These are phyloP conservation scores for Patella caerulea DNA, from an alignment of 2,888 invertebrate species.

Conservation along the genomic window DNA sequence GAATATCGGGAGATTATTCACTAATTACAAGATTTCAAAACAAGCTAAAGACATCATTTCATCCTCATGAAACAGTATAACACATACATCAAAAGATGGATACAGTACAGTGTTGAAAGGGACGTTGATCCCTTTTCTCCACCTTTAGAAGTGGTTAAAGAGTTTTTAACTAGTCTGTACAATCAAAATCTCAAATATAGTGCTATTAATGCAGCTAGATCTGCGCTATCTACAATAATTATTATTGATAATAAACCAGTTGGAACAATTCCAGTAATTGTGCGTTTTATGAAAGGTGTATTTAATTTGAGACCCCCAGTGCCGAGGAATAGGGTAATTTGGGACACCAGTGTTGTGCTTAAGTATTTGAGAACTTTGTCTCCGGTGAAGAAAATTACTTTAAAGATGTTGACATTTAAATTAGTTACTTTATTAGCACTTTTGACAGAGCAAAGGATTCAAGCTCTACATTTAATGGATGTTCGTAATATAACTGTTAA, in stretches of 20 bases:
- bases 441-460: constrained; percentile 1
- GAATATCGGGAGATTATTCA: constrained; percentile 17
- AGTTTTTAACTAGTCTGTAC: constrained; percentile 17
- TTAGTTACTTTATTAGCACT: background rate
- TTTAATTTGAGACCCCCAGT: background rate
- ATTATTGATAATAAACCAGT: background rate
- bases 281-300: background rate
- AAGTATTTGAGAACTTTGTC: background rate
- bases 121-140: constrained; percentile 22
- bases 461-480: background rate
- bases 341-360: background rate
- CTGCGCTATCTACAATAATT: constrained; percentile 10
- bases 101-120: constrained; percentile 12
- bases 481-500: background rate
- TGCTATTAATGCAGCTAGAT: constrained; percentile 20
- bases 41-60: background rate
- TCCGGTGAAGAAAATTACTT: background rate
- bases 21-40: background rate
- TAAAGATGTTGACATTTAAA: background rate
- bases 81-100: constrained; percentile 19
- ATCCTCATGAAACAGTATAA: constrained; percentile 18
- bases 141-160: background rate
- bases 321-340: background rate
- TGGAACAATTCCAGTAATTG: background rate
- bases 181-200: constrained; percentile 6